Evolutionary conservation across 2,888 invertebrate species (phyloP).

Genomic region (Cacoxenus indagator): DNA sequence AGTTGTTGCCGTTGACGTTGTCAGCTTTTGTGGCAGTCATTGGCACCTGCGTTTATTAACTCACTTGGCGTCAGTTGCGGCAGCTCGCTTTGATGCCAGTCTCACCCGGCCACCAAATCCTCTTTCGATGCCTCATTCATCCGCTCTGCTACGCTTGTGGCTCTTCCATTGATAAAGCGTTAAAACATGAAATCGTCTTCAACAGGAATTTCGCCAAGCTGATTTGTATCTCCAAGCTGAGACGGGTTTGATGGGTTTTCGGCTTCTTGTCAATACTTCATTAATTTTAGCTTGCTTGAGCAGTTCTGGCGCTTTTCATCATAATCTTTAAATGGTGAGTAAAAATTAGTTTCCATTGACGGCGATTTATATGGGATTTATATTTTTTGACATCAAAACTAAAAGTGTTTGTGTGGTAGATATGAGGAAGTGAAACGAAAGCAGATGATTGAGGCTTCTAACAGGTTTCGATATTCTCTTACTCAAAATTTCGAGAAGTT

Average conservation of each 20-base stretch:
- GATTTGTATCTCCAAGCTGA: background rate
- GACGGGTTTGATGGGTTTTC: background rate
- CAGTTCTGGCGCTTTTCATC: background rate
- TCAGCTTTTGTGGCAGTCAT: slow-evolving; percentile 4
- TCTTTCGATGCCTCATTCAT: background rate
- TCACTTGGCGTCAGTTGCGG: background rate
- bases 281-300: background rate
- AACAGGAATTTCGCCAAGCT: background rate
- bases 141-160: background rate
- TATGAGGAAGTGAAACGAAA: too few relatives aligned
- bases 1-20: background rate
- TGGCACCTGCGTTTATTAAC: slow-evolving; percentile 14
- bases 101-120: background rate
- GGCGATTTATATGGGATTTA: background rate
- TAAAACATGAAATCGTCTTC: background rate
- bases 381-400: too few relatives aligned
- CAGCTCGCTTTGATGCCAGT: background rate
- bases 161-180: background rate
- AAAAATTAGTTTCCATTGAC: background rate
- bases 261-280: background rate
- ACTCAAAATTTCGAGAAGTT: too few relatives aligned
- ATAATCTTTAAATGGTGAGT: background rate
- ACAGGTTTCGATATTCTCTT: too few relatives aligned
- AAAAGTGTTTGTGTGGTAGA: too few relatives aligned
- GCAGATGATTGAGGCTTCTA: too few relatives aligned